Evolutionary conservation across 2,797 vertebrate species (phyloP).

Genomic region (Helicolenus hilgendorfi): DNA sequence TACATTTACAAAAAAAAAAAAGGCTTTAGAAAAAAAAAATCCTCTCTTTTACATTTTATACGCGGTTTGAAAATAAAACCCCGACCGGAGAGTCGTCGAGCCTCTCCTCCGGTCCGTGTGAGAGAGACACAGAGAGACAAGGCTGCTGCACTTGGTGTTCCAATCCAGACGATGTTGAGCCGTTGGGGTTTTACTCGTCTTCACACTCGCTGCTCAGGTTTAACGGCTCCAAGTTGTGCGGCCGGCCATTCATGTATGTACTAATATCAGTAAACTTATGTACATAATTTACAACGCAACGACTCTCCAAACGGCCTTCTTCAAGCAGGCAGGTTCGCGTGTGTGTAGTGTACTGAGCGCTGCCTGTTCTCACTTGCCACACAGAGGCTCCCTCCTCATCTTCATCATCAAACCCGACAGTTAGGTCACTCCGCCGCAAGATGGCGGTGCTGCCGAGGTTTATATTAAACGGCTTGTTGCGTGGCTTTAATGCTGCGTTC

Average conservation of each 20-base stretch:
- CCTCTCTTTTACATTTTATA: neutral
- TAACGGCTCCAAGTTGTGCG: slow-evolving; percentile 36
- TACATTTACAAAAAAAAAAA: slow-evolving; percentile 25
- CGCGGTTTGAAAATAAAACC: slow-evolving; percentile 62
- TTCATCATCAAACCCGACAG: slow-evolving; percentile 14
- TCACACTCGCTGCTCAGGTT: slow-evolving; percentile 41
- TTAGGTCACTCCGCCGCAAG: slow-evolving; percentile 31
- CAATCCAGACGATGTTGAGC: slow-evolving; percentile 60
- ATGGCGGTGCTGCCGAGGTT: slow-evolving; percentile 41
- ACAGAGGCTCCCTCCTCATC: slow-evolving; percentile 39
- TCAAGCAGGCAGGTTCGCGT: slow-evolving; percentile 53
- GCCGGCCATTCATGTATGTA: slow-evolving; percentile 53
- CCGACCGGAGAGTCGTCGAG: slow-evolving; percentile 73
- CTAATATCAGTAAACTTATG: slow-evolving; percentile 62
- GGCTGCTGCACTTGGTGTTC: slow-evolving; percentile 51
- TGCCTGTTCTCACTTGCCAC: slow-evolving; percentile 62
- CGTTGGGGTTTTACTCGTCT: slow-evolving; percentile 21
- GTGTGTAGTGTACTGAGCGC: slow-evolving; percentile 5
- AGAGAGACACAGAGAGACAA: slow-evolving; percentile 19
- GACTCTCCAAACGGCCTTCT: slow-evolving; percentile 59
- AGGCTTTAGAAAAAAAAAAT: slow-evolving; percentile 8
- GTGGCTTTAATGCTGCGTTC: slow-evolving; percentile 54
- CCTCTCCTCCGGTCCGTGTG: slow-evolving; percentile 41
- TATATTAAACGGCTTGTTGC: neutral
- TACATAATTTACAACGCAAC: slow-evolving; percentile 75